A percentile compares a stretch with the other conserved stretches of the same genome.
These are phyloP conservation scores for Rhineura floridana DNA, from an alignment of 2,113 vertebrate genomes.

Conservation along the genomic window DNA sequence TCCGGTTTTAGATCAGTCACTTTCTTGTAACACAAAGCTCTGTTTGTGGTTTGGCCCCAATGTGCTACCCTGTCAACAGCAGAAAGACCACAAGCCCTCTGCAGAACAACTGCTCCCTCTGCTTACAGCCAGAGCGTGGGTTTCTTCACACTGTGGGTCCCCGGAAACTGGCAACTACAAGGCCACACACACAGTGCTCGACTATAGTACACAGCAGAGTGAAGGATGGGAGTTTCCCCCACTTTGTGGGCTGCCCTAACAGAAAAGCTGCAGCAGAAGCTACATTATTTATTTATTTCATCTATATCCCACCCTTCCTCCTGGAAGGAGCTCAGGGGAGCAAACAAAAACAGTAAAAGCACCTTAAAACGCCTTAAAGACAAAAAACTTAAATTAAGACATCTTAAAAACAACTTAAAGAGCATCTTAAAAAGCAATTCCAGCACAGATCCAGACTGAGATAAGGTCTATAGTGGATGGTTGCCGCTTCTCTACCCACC, in stretches of 20 bases:
- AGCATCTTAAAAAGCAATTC: too few relatives aligned
- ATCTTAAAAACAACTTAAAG: too few relatives aligned
- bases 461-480: background rate
- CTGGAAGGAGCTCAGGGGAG: too few relatives aligned
- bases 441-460: too few relatives aligned
- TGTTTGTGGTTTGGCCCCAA: constrained; percentile 2
- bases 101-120: background rate
- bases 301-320: too few relatives aligned
- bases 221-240: too few relatives aligned
- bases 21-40: background rate
- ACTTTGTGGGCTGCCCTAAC: background rate
- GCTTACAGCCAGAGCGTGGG: background rate
- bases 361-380: too few relatives aligned
- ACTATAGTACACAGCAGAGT: background rate
- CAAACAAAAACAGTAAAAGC: too few relatives aligned
- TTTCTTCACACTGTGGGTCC: background rate
- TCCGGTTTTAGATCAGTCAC: background rate
- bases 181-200: background rate
- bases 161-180: background rate
- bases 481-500: constrained; percentile 71
- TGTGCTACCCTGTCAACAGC: background rate
- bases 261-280: background rate
- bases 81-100: background rate
- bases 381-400: too few relatives aligned
- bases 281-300: too few relatives aligned